Conservation (phyloP, 2,888 invertebrate genomes). For the Polyploca ridens region DNA sequence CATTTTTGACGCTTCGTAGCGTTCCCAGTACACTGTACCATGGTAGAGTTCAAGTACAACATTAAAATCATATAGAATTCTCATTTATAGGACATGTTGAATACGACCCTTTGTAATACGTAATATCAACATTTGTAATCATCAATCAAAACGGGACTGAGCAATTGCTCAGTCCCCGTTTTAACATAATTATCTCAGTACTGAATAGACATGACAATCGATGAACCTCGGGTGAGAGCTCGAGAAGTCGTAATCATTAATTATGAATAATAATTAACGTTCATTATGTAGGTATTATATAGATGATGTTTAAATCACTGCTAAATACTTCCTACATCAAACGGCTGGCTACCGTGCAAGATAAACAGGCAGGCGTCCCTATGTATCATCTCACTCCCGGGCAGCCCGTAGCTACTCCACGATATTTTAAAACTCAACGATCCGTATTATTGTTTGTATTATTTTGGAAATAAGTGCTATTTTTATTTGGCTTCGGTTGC, state of each 20-base stretch:
- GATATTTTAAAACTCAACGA: constrained; percentile 39
- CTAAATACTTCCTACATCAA: background rate
- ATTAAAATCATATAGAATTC: background rate
- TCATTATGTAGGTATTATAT: background rate
- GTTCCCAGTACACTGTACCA: too few species aligned
- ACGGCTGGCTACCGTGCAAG: background rate
- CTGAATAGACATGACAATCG: background rate
- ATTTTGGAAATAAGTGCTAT: constrained; percentile 61
- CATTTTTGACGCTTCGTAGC: too few species aligned
- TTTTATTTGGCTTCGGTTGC: constrained; percentile 70
- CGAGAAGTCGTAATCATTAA: background rate
- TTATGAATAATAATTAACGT: background rate
- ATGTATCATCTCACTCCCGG: constrained; percentile 10
- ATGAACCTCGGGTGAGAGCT: background rate
- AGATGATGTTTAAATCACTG: background rate
- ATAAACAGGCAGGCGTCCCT: background rate
- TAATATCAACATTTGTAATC: background rate
- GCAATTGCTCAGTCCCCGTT: background rate
- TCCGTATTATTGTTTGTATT: constrained; percentile 53
- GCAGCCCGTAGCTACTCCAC: constrained; percentile 5
- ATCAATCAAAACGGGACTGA: constrained; percentile 6
- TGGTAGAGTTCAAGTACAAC: background rate
- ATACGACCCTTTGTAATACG: background rate
- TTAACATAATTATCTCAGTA: background rate
- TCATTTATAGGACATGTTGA: background rate